These are phyloP conservation scores for Oegoconia quadripuncta DNA, from an alignment of 2,888 invertebrate genomes.

Conservation along the genomic window DNA sequence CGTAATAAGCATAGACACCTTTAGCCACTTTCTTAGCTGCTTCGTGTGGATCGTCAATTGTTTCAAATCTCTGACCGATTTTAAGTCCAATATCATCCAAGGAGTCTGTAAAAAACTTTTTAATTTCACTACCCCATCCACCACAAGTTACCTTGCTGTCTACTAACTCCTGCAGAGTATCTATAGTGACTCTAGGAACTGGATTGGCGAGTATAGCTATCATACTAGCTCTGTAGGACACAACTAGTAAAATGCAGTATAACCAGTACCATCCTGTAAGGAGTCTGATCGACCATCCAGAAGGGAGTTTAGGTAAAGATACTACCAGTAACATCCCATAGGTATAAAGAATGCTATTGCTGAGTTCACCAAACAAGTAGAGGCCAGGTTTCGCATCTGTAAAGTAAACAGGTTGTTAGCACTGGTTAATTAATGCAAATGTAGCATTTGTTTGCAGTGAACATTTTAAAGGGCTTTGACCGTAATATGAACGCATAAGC, in stretches of 20 bases:
- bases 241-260: conserved; percentile 88
- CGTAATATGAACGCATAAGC: not conserved
- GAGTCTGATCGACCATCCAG: conserved; percentile 88
- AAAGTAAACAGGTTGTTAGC: conserved; percentile 33
- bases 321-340: conserved; percentile 90
- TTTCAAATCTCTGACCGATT: conserved; percentile 83
- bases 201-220: conserved; percentile 91
- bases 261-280: conserved; percentile 94
- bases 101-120: conserved; percentile 84
- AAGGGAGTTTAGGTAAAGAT: conserved; percentile 86
- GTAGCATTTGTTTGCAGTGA: not conserved
- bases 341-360: conserved; percentile 87
- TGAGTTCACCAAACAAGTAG: conserved; percentile 85
- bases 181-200: conserved; percentile 87
- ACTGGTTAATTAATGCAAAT: not conserved
- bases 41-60: conserved; percentile 78
- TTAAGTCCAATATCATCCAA: conserved; percentile 82
- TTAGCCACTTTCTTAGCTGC: conserved; percentile 83
- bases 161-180: conserved; percentile 84
- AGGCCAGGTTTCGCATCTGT: conserved; percentile 73
- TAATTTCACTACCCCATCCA: conserved; percentile 86
- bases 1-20: conserved; percentile 88
- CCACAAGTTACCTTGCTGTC: conserved; percentile 83
- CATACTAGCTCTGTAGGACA: conserved; percentile 90
- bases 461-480: not conserved